Percentiles rank a stretch among this genome's conserved stretches.
phyloP scores from a whole-genome alignment of 2,888 invertebrate species.

The Pteria penguin region DNA sequence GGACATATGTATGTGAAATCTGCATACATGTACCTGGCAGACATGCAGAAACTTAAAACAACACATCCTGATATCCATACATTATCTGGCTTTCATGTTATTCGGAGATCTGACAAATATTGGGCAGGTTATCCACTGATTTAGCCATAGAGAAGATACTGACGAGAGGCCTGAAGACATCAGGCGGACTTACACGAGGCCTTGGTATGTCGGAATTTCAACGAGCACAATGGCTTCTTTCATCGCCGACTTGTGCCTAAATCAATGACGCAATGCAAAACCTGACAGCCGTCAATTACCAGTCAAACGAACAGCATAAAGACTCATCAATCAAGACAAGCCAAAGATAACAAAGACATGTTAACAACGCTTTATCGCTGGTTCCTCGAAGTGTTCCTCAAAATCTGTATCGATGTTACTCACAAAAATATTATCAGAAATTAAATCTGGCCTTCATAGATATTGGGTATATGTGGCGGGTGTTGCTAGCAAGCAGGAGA shows the following conservation, averaged over 20 bases:
- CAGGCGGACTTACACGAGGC: conserved; percentile 52
- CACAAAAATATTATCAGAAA: too few relatives aligned
- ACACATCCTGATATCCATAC: conserved; percentile 36
- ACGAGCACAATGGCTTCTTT: conserved; percentile 45
- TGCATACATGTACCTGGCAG: too few relatives aligned
- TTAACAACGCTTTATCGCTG: too few relatives aligned
- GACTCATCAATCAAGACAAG: conserved; percentile 23
- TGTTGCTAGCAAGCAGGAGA: too few relatives aligned
- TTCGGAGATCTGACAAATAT: too few relatives aligned
- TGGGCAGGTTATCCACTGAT: conserved; percentile 46
- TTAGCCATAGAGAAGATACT: conserved; percentile 51
- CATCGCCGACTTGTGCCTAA: conserved; percentile 45
- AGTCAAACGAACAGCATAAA: too few relatives aligned
- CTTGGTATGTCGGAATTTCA: too few relatives aligned
- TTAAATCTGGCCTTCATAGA: too few relatives aligned
- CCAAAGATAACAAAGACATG: conserved; percentile 45
- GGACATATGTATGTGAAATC: conserved; percentile 71
- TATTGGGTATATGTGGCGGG: too few relatives aligned
- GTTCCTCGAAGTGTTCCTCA: too few relatives aligned
- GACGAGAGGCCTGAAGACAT: conserved; percentile 55
- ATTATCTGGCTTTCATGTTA: conserved; percentile 36
- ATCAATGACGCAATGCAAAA: conserved; percentile 46
- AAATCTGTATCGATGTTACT: too few relatives aligned
- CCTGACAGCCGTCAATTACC: conserved; percentile 42
- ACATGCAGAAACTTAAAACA: too few relatives aligned